Evolutionary conservation across 2,888 invertebrate species (phyloP).

Genomic region (Xylocampa areola): DNA sequence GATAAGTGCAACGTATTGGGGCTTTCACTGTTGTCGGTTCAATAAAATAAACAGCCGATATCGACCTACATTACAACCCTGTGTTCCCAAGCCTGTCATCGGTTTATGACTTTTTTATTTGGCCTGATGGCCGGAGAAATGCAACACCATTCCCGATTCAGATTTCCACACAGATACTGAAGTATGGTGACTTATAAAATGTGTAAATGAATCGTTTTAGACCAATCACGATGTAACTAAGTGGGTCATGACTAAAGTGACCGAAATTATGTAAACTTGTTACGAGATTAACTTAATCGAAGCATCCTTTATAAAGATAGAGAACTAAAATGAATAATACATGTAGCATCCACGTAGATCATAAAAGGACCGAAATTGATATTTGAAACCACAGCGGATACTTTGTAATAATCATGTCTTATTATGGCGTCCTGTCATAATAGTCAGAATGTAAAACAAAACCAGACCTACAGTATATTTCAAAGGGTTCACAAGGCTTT

Average conservation of each 20-base stretch:
- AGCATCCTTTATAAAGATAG: constrained; percentile 12
- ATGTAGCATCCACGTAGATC: constrained; percentile 47
- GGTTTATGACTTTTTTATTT: constrained; percentile 88
- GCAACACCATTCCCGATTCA: constrained; percentile 84
- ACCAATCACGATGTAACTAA: constrained; percentile 67
- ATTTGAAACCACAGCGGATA: constrained; percentile 70
- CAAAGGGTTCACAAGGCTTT: constrained; percentile 43
- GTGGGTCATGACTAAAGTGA: constrained; percentile 51
- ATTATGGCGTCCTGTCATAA: constrained; percentile 79
- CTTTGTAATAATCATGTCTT: constrained; percentile 75
- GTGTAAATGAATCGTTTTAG: constrained; percentile 73
- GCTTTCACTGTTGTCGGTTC: constrained; percentile 81
- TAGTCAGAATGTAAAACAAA: constrained; percentile 69
- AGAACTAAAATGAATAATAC: constrained; percentile 43
- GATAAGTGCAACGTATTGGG: constrained; percentile 82
- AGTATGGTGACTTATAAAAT: constrained; percentile 73
- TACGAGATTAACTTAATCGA: constrained; percentile 36
- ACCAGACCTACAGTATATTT: constrained; percentile 48
- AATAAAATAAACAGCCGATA: constrained; percentile 81
- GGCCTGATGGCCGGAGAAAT: constrained; percentile 83
- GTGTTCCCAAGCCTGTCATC: constrained; percentile 87
- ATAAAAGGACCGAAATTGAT: constrained; percentile 71
- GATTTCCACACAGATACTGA: constrained; percentile 80
- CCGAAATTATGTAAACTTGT: constrained; percentile 42
- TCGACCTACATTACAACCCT: constrained; percentile 80